phyloP scores from a whole-genome alignment of 1,140 invertebrate genomes.

The Drosophila pachea region DNA sequence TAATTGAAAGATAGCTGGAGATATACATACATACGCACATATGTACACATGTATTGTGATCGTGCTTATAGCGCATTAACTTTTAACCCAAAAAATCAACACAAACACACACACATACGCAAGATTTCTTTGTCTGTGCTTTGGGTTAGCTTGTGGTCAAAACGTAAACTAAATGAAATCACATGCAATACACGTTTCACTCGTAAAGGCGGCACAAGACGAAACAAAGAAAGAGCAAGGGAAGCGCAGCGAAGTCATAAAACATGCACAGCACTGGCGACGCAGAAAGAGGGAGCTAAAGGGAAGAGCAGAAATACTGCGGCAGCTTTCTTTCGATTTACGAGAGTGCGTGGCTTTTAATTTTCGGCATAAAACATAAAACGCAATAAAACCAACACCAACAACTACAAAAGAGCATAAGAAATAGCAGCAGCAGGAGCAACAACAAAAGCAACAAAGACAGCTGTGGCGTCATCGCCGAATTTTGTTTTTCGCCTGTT shows the following conservation, averaged over 20 bases:
- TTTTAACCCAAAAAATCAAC: slow-evolving; percentile 58
- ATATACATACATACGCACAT: slow-evolving; percentile 16
- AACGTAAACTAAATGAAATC: slow-evolving; percentile 67
- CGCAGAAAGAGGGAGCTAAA: background rate
- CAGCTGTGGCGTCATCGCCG: slow-evolving; percentile 72
- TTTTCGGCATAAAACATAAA: slow-evolving; percentile 70
- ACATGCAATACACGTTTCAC: slow-evolving; percentile 69
- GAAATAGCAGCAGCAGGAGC: background rate
- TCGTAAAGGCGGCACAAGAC: slow-evolving; percentile 43
- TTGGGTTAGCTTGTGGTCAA: slow-evolving; percentile 54
- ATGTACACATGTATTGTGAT: slow-evolving; percentile 10
- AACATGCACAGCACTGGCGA: background rate
- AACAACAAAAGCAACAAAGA: slow-evolving; percentile 14
- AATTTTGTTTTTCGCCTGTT: slow-evolving; percentile 57
- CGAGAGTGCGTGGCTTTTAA: slow-evolving; percentile 52
- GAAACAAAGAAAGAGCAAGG: background rate
- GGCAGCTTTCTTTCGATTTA: slow-evolving; percentile 41
- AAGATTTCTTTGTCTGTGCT: slow-evolving; percentile 41
- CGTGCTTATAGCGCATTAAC: slow-evolving; percentile 63
- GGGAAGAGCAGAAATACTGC: background rate
- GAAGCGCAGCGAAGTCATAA: slow-evolving; percentile 3
- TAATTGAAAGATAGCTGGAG: slow-evolving; percentile 58
- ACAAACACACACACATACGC: slow-evolving; percentile 6
- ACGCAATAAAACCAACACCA: slow-evolving; percentile 60
- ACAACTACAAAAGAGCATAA: slow-evolving; percentile 12